These are phyloP conservation scores for Tragelaphus eurycerus DNA, from an alignment of 2,797 vertebrate species.

Conservation along the genomic window DNA sequence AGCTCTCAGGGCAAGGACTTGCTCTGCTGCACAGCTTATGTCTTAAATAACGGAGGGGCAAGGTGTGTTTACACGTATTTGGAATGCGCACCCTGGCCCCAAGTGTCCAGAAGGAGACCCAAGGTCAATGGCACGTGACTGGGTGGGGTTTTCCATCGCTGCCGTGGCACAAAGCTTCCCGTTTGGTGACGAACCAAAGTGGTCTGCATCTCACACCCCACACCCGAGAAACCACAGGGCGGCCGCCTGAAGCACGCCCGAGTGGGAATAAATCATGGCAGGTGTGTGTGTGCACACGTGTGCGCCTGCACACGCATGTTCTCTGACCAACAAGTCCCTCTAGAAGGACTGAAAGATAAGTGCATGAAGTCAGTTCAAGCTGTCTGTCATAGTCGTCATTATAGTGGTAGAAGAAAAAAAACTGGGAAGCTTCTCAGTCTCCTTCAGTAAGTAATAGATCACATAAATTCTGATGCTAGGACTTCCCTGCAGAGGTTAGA, in stretches of 20 bases:
- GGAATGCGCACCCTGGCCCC: not conserved
- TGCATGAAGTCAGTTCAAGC: not conserved
- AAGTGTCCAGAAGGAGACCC: not conserved
- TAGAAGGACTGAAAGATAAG: rapidly evolving
- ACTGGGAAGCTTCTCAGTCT: not conserved
- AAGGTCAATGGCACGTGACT: not conserved
- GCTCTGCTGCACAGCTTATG: not conserved
- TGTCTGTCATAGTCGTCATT: rapidly evolving
- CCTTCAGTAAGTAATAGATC: not conserved
- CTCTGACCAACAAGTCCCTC: not conserved
- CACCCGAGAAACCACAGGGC: not conserved
- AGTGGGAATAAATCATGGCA: not conserved
- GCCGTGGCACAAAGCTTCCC: not conserved
- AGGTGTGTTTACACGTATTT: not conserved
- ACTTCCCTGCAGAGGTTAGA: not conserved
- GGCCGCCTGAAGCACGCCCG: not conserved
- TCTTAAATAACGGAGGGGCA: not conserved
- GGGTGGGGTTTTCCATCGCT: not conserved
- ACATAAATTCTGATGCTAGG: not conserved
- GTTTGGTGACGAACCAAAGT: not conserved
- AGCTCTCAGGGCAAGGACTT: not conserved
- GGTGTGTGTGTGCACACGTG: not conserved
- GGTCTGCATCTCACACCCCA: not conserved
- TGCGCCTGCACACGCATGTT: not conserved
- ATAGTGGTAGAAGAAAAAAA: not conserved